phyloP scores from a whole-genome alignment of 2,888 invertebrate species.

The Xanthorhoe spadicearia region DNA sequence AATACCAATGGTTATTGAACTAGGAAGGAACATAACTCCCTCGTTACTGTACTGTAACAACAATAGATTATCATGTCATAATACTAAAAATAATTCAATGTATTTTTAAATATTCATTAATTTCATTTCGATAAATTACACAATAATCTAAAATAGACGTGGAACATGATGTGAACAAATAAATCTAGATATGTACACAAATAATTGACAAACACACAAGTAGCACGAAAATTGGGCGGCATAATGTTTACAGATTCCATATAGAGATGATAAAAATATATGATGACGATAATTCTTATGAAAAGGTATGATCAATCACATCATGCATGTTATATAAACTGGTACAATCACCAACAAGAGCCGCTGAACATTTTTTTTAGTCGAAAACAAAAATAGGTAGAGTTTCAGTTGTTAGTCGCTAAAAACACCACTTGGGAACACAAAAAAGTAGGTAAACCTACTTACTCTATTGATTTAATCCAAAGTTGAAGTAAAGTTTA shows the following conservation, averaged over 20 bases:
- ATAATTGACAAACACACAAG: constrained; percentile 54
- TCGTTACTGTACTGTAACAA: constrained; percentile 13
- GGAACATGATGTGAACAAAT: constrained; percentile 43
- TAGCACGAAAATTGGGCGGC: constrained; percentile 44
- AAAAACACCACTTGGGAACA: no score
- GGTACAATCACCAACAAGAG: background rate
- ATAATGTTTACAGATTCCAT: constrained; percentile 6
- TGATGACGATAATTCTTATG: background rate
- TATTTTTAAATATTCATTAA: constrained; percentile 17
- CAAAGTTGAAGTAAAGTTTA: background rate
- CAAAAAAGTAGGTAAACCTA: no score
- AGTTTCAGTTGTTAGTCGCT: no score
- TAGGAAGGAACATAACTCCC: constrained; percentile 20
- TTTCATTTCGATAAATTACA: constrained; percentile 11
- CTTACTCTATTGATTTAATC: no score
- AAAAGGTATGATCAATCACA: background rate
- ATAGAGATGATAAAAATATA: background rate
- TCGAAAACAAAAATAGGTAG: no score
- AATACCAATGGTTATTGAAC: constrained; percentile 16
- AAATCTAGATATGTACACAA: constrained; percentile 60
- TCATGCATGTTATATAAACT: background rate
- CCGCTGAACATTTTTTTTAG: no score
- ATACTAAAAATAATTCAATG: constrained; percentile 15
- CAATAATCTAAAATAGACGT: constrained; percentile 43
- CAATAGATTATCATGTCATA: constrained; percentile 16